phyloP scores from a whole-genome alignment of 1,140 invertebrate species.

The Leptonema lineaticorne region DNA sequence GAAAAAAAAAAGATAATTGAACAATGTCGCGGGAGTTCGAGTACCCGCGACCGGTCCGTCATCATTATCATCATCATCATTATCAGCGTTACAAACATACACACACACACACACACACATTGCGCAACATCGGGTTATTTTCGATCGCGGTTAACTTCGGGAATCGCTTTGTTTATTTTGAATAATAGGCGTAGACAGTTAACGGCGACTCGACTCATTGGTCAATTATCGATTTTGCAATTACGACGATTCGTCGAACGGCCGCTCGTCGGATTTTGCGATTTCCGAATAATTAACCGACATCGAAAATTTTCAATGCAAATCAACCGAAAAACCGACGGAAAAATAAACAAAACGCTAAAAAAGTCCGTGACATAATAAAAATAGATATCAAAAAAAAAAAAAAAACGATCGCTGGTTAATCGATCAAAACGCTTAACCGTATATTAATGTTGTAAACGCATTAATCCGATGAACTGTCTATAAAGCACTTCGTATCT shows the following conservation, averaged over 20 bases:
- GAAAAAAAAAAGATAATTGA: too few species aligned
- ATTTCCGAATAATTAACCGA: neutral
- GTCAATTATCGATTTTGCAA: constrained; percentile 16
- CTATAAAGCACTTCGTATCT: too few species aligned
- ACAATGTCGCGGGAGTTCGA: too few species aligned
- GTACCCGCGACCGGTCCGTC: too few species aligned
- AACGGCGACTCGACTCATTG: constrained; percentile 12
- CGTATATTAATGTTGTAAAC: too few species aligned
- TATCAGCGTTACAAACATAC: too few species aligned
- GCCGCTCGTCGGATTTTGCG: neutral
- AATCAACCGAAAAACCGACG: neutral
- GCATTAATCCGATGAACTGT: too few species aligned
- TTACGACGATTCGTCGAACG: constrained; percentile 7
- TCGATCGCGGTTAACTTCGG: neutral
- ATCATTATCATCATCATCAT: too few species aligned
- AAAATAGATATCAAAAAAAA: too few species aligned
- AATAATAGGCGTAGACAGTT: neutral
- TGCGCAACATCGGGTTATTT: neutral
- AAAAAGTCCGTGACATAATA: too few species aligned
- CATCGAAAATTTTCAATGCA: neutral
- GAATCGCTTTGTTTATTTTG: constrained; percentile 17
- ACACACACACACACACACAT: neutral
- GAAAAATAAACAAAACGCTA: neutral
- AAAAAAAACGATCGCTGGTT: neutral
- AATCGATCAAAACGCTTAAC: neutral